These are phyloP conservation scores for Lasioglossum zephyrum DNA, from an alignment of 2,888 invertebrate genomes.

Conservation along the genomic window DNA sequence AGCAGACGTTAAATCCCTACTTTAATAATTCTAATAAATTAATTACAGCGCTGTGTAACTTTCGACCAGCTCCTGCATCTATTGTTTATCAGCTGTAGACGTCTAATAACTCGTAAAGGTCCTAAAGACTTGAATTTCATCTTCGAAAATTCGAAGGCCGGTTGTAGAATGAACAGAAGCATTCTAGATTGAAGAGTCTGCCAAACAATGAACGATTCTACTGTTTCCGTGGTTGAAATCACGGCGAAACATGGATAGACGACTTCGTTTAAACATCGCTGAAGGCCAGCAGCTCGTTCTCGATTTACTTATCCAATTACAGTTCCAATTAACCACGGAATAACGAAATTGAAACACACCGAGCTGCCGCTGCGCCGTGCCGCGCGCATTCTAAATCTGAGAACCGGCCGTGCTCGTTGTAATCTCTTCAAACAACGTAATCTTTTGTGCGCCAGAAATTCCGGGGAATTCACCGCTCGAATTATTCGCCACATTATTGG, in stretches of 20 bases:
- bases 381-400: neutral
- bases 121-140: neutral
- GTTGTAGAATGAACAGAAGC: neutral
- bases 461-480: constrained; percentile 17
- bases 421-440: constrained; percentile 2
- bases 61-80: neutral
- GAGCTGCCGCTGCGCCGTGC: neutral
- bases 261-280: neutral
- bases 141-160: neutral
- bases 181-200: neutral
- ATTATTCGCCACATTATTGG: constrained; percentile 35
- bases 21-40: neutral
- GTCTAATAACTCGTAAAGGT: neutral
- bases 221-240: neutral
- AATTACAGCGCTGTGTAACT: neutral
- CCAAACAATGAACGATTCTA: neutral
- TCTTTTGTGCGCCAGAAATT: neutral
- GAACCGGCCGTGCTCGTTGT: neutral
- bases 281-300: neutral
- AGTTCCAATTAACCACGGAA: neutral
- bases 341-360: neutral
- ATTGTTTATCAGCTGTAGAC: neutral
- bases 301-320: constrained; percentile 4
- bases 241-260: neutral
- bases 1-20: neutral